Evolutionary conservation across 2,888 invertebrate genomes (phyloP).

Genomic region (Chalcosyrphus nemorum): DNA sequence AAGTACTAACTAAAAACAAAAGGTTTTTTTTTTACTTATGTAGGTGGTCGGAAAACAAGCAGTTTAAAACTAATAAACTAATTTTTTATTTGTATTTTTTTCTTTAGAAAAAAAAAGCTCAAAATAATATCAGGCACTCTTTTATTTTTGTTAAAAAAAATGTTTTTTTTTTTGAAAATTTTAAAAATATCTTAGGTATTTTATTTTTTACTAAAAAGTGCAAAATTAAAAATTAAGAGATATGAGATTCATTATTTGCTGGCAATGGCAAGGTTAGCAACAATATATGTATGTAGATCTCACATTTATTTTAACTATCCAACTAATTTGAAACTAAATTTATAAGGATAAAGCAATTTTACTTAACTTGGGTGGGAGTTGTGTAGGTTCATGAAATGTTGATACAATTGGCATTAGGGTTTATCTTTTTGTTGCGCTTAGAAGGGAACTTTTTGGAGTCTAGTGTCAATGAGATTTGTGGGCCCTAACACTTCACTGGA

Average conservation of each 20-base stretch:
- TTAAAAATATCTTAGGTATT: constrained; percentile 13
- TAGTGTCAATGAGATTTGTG: too few relatives aligned
- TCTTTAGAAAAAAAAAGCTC: constrained; percentile 20
- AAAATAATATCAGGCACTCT: constrained; percentile 67
- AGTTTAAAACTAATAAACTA: constrained; percentile 3
- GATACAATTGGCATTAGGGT: too few relatives aligned
- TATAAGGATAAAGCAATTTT: background rate
- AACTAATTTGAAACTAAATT: background rate
- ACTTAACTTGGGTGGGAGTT: background rate
- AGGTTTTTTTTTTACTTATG: too few relatives aligned
- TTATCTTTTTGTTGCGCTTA: too few relatives aligned
- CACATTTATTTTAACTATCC: background rate
- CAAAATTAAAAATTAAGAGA: constrained; percentile 8
- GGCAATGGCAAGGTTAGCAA: constrained; percentile 57
- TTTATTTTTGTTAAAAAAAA: constrained; percentile 24
- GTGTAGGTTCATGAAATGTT: too few relatives aligned
- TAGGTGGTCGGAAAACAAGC: background rate
- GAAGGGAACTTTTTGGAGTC: too few relatives aligned
- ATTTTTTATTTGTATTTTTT: background rate
- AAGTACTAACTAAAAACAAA: constrained; percentile 15
- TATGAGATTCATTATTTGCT: constrained; percentile 39
- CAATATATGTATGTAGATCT: constrained; percentile 6
- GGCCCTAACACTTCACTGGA: too few relatives aligned
- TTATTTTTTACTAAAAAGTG: background rate
- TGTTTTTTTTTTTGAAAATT: background rate